phyloP scores from a whole-genome alignment of 2,888 invertebrate species.

The Machimus atricapillus region DNA sequence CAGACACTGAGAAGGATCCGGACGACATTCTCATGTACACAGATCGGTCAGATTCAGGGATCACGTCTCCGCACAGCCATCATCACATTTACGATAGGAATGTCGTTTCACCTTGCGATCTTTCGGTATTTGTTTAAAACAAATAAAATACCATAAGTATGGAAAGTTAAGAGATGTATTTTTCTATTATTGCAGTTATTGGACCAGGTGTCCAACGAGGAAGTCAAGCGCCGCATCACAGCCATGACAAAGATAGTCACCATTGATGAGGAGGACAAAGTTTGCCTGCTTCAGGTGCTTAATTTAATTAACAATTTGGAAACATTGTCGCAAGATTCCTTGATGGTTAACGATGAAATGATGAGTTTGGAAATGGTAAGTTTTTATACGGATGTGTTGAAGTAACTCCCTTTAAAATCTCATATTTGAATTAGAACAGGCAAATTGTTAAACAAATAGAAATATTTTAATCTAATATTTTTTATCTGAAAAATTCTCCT shows the following conservation, averaged over 20 bases:
- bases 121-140: slow-evolving; percentile 49
- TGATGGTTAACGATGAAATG: slow-evolving; percentile 64
- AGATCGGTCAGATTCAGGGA: slow-evolving; percentile 53
- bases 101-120: slow-evolving; percentile 51
- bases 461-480: too few species aligned
- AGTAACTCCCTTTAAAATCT: not conserved
- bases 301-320: slow-evolving; percentile 70
- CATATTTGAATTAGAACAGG: not conserved
- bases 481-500: too few species aligned
- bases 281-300: slow-evolving; percentile 70
- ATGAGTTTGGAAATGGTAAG: slow-evolving; percentile 64
- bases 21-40: slow-evolving; percentile 47
- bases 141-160: not conserved
- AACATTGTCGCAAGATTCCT: slow-evolving; percentile 61
- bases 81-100: slow-evolving; percentile 52
- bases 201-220: slow-evolving; percentile 54
- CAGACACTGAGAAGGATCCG: slow-evolving; percentile 49
- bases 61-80: slow-evolving; percentile 54
- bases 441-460: not conserved
- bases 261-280: slow-evolving; percentile 66
- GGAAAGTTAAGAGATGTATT: not conserved
- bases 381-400: slow-evolving; percentile 1
- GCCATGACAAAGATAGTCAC: slow-evolving; percentile 55
- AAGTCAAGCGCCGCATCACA: slow-evolving; percentile 54
- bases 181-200: slow-evolving; percentile 46